These are phyloP conservation scores for Narcine bancroftii DNA, from an alignment of 2,113 vertebrate species.

Conservation along the genomic window DNA sequence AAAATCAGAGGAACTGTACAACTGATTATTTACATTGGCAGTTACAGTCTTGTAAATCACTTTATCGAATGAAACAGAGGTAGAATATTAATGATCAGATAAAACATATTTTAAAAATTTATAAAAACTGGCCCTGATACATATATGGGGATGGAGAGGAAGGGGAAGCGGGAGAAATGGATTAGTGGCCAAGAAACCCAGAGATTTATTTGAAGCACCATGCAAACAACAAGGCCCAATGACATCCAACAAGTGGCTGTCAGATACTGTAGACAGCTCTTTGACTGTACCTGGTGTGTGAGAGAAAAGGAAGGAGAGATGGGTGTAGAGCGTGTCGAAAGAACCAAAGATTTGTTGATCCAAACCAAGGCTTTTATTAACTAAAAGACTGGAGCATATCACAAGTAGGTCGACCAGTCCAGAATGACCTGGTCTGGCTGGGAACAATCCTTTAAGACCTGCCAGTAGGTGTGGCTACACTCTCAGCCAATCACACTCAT, in stretches of 20 bases:
- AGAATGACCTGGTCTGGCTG: too few relatives aligned
- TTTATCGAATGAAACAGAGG: not conserved
- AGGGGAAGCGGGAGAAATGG: not conserved
- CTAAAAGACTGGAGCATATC: too few relatives aligned
- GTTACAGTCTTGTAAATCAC: not conserved
- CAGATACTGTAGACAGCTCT: too few relatives aligned
- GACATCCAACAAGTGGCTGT: not conserved
- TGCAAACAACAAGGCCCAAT: not conserved
- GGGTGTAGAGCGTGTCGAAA: too few relatives aligned
- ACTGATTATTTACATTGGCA: not conserved
- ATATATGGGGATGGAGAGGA: not conserved
- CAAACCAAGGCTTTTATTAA: too few relatives aligned
- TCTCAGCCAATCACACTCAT: too few relatives aligned
- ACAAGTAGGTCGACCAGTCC: too few relatives aligned
- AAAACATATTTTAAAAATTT: not conserved
- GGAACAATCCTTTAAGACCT: too few relatives aligned
- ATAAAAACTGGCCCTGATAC: not conserved
- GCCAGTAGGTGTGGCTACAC: too few relatives aligned
- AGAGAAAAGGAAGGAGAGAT: not conserved
- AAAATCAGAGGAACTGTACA: not conserved
- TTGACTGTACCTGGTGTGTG: not conserved
- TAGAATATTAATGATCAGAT: not conserved
- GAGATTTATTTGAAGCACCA: not conserved
- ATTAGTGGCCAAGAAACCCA: not conserved
- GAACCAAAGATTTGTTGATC: too few relatives aligned